phyloP scores from a whole-genome alignment of 1,140 invertebrate species.

The Himalopsyche phryganea region DNA sequence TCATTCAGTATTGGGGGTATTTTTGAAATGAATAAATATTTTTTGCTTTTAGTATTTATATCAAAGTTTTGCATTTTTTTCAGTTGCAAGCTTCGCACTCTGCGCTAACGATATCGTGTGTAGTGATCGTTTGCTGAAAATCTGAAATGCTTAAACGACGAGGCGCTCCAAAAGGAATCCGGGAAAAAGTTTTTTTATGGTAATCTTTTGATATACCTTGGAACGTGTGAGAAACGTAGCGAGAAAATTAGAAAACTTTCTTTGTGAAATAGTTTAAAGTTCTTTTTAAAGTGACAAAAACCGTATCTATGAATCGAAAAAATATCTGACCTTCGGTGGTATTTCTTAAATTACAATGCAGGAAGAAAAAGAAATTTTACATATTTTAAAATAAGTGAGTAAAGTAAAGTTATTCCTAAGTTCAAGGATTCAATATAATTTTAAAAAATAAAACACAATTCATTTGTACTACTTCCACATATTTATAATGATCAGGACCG shows the following conservation, averaged over 20 bases:
- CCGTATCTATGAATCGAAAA: neutral
- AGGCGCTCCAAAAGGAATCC: conserved; percentile 2
- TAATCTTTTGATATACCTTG: conserved; percentile 12
- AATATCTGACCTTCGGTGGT: neutral
- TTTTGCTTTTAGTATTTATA: no score
- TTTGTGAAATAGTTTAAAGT: neutral
- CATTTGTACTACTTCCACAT: neutral
- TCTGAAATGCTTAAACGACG: neutral
- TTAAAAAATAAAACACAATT: no score
- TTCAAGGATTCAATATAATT: no score
- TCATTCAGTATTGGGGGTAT: no score
- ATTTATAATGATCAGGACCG: neutral
- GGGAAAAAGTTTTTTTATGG: neutral
- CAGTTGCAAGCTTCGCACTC: no score
- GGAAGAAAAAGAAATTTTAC: no score
- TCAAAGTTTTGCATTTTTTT: no score
- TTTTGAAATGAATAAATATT: no score
- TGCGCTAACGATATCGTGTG: no score
- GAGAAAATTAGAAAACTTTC: conserved; percentile 17
- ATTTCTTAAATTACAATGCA: no score
- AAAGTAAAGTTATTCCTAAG: no score
- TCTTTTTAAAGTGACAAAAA: conserved; percentile 5
- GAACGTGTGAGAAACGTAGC: conserved; percentile 4
- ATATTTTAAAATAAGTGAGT: no score
- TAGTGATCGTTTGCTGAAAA: conserved; percentile 1